phyloP scores from a whole-genome alignment of 2,113 vertebrate species.

The Meriones unguiculatus region DNA sequence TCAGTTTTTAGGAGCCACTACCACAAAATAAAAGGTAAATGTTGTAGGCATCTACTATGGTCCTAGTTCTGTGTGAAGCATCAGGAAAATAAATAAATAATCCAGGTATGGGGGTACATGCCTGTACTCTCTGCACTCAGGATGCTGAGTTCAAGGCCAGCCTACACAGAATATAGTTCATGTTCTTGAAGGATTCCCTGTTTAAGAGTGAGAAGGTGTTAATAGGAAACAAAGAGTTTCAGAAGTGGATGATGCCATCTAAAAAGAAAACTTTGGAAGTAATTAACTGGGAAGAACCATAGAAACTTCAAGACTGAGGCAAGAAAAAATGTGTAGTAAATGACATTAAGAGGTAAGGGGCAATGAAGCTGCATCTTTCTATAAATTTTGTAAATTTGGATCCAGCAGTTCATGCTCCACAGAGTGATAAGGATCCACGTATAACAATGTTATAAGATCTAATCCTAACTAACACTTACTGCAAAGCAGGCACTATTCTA shows the following conservation, averaged over 20 bases:
- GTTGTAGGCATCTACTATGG: background rate
- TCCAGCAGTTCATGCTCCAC: background rate
- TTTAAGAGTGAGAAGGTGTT: constrained; percentile 12
- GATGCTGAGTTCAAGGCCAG: background rate
- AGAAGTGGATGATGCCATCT: background rate
- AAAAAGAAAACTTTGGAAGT: constrained; percentile 41
- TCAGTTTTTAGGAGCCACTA: background rate
- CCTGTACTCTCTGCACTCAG: background rate
- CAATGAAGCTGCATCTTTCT: background rate
- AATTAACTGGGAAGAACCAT: constrained; percentile 52
- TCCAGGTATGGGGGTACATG: background rate
- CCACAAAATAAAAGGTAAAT: background rate
- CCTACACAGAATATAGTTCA: background rate
- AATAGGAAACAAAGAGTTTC: constrained; percentile 7
- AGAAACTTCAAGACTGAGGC: constrained; percentile 46
- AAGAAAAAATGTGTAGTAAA: background rate
- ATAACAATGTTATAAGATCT: background rate
- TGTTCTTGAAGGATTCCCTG: background rate
- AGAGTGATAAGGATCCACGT: background rate
- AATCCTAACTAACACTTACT: background rate
- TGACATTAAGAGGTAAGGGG: background rate
- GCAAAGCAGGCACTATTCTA: background rate
- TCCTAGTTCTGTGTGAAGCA: background rate
- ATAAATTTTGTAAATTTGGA: constrained; percentile 21
- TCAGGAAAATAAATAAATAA: background rate